Percentiles rank a stretch among this genome's conserved stretches.
Evolutionary conservation across 2,797 vertebrate genomes (phyloP).

Genomic region (Syndactyla subalaris): DNA sequence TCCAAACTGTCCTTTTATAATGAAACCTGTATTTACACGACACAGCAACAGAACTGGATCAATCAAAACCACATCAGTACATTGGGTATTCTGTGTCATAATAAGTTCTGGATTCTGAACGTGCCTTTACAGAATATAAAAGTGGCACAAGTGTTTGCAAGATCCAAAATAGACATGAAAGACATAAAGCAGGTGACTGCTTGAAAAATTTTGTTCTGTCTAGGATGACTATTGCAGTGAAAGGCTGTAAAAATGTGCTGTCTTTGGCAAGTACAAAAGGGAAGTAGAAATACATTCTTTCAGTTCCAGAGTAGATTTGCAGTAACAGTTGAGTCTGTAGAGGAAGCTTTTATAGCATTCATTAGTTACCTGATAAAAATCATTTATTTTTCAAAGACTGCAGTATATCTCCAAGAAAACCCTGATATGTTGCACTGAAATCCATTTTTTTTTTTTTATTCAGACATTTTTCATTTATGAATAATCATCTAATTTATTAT

Average conservation of each 20-base stretch:
- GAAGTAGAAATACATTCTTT: not conserved
- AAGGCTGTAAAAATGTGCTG: not conserved
- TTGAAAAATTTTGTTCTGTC: not conserved
- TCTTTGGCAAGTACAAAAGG: not conserved
- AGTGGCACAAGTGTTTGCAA: not conserved
- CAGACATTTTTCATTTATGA: not conserved
- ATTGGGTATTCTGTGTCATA: not conserved
- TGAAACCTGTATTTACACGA: not conserved
- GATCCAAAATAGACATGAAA: not conserved
- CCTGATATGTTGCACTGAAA: not conserved
- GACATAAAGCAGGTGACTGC: not conserved
- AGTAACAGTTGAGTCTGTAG: not conserved
- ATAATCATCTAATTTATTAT: not conserved
- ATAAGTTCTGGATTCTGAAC: not conserved
- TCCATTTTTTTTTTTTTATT: not conserved
- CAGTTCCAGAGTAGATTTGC: not conserved
- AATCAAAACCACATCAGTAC: not conserved
- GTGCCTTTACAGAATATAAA: not conserved
- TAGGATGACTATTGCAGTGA: not conserved
- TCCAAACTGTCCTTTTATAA: not conserved
- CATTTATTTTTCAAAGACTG: not conserved
- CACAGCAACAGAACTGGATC: not conserved
- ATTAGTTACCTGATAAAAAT: not conserved
- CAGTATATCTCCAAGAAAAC: not conserved
- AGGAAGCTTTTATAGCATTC: not conserved